Conservation (phyloP, 2,888 invertebrate species). For the Drosophila fungiperda region DNA sequence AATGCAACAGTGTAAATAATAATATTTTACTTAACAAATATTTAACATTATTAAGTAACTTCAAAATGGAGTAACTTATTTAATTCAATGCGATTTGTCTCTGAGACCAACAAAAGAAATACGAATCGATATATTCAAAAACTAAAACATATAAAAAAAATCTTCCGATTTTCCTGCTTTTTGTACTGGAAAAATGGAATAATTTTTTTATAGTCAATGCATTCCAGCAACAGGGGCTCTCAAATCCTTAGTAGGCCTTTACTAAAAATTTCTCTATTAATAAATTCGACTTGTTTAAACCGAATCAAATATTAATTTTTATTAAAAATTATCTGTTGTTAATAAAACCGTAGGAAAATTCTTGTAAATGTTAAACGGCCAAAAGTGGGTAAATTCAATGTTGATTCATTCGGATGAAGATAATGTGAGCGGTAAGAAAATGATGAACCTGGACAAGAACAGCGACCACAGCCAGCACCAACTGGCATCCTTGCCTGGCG, state of each 20-base stretch:
- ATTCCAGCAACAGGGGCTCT: not conserved
- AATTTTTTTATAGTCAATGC: not conserved
- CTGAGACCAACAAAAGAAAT: not conserved
- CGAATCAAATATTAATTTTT: slow-evolving; percentile 48
- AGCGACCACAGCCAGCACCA: slow-evolving; percentile 36
- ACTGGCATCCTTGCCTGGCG: slow-evolving; percentile 26
- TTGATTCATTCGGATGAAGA: slow-evolving; percentile 57
- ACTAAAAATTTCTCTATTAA: slow-evolving; percentile 16
- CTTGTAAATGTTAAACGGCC: slow-evolving; percentile 50
- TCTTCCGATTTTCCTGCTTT: not conserved
- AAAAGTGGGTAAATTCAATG: slow-evolving; percentile 43
- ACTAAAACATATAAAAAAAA: not conserved
- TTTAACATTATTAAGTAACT: not conserved
- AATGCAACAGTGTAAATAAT: not conserved
- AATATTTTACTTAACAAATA: not conserved
- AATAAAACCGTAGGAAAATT: slow-evolving; percentile 43
- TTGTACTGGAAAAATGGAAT: not conserved
- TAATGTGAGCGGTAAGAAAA: slow-evolving; percentile 16
- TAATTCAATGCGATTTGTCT: not conserved
- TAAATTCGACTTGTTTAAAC: slow-evolving; percentile 34
- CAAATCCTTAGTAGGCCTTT: slow-evolving; percentile 53
- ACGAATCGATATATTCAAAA: not conserved
- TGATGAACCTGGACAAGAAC: slow-evolving; percentile 10
- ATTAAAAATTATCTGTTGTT: slow-evolving; percentile 73
- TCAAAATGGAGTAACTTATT: not conserved